A percentile compares a stretch with the other conserved stretches of the same genome.
These are phyloP conservation scores for Micronisus gabar DNA, from an alignment of 2,113 vertebrate genomes.

Conservation along the genomic window DNA sequence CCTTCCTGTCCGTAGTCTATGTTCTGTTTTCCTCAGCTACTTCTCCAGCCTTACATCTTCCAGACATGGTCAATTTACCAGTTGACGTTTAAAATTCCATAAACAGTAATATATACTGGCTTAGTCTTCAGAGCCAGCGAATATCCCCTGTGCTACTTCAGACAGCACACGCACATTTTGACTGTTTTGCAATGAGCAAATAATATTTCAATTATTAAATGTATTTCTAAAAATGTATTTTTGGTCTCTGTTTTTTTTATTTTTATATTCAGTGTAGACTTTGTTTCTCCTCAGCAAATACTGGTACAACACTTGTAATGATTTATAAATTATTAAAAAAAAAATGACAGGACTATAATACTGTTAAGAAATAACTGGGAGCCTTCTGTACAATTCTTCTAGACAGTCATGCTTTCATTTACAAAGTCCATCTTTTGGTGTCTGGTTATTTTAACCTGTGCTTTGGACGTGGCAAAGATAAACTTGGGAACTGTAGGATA, in stretches of 20 bases:
- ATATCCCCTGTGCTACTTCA: background rate
- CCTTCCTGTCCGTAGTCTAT: background rate
- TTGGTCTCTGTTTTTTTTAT: background rate
- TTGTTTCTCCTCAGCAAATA: background rate
- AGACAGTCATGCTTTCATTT: background rate
- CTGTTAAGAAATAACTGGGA: background rate
- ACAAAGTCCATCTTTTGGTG: background rate
- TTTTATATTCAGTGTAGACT: background rate
- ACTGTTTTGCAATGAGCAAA: background rate
- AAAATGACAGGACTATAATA: background rate
- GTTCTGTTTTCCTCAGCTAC: background rate
- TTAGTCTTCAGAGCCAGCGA: background rate
- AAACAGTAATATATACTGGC: background rate
- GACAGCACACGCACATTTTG: background rate
- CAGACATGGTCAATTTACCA: background rate
- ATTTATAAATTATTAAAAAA: background rate
- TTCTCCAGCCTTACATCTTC: background rate
- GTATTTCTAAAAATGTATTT: background rate
- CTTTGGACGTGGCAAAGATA: background rate
- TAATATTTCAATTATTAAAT: constrained; percentile 33
- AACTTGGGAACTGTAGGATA: background rate
- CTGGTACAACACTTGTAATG: background rate
- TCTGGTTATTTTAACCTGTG: background rate
- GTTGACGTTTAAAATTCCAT: background rate
- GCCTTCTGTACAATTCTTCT: background rate